Evolutionary conservation across 2,113 vertebrate species (phyloP), one percentile per base, ranked within the genome.

Genomic region (Heterocephalus glaber): DNA sequence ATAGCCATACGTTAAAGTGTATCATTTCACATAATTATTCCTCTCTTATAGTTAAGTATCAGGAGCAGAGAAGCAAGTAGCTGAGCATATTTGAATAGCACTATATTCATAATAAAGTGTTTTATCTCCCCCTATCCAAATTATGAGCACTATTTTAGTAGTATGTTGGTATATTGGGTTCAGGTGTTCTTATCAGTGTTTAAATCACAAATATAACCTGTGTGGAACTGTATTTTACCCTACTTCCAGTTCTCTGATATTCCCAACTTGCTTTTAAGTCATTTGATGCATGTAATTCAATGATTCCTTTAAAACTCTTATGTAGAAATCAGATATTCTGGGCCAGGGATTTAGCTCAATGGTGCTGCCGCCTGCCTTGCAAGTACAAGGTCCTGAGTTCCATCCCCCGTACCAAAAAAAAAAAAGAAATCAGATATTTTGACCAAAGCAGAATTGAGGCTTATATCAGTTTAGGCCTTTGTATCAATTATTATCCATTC

Each of bases 241-340:
- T 77, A 77, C 49, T 63, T 70, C 56, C 17, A 26, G 19, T 58
- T 47, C 14, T 79, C 12, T 54, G 30, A n/a, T 68, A 82, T 6
- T 84, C 35, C 68, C 35, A 92, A 63, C 41, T 89, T 90, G 54
- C 26, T 82, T 82, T 86, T 74, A 92, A 90, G 77, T 92, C 54
- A 19, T 79, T 70, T 60, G 76, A 81, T 79, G 94, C 12, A 35
- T 63, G 5, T 76, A n/a, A 74, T 19, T 94, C 85, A 80, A 0
- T 61, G 33, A 76, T 81, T 79, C 35, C 79, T 80, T 54, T 92
- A 65, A 83, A 84, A n/a, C 20, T 79, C 60, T 89, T 86, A 54
- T 5, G n/a, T n/a, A 58, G 85, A 76, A 90, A 88, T 85, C 35
- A 77, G 63, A 35, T 4, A 5, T 89, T 89, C 92, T 79, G 10